Conservation (phyloP, 2,797 vertebrate species). For the Argya squamiceps region DNA sequence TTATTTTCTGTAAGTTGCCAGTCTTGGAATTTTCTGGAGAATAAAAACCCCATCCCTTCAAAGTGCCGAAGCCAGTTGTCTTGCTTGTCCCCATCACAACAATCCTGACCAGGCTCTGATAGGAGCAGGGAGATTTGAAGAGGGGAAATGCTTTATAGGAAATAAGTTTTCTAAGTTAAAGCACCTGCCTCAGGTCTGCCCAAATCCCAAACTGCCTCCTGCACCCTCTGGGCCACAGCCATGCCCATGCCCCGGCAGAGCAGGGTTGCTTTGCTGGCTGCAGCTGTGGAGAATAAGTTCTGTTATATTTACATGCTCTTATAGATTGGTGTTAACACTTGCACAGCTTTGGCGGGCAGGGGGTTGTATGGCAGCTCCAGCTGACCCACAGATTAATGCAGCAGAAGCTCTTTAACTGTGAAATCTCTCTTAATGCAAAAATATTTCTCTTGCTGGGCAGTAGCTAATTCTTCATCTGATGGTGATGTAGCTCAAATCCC, state of each 20-base stretch:
- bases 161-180: background rate
- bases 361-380: background rate
- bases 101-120: background rate
- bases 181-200: background rate
- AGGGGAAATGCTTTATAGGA: background rate
- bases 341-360: background rate
- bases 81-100: background rate
- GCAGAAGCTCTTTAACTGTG: constrained; percentile 20
- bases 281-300: background rate
- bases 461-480: constrained; percentile 36
- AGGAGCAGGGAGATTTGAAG: background rate
- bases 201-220: background rate
- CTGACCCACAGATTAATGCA: constrained; percentile 29
- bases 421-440: constrained; percentile 41
- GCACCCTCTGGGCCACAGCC: background rate
- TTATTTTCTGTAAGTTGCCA: background rate
- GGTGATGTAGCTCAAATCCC: background rate
- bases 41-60: background rate
- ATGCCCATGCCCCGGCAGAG: fast-evolving
- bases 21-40: background rate
- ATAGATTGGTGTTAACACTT: background rate
- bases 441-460: constrained; percentile 29
- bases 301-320: background rate
- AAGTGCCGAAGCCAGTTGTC: background rate
- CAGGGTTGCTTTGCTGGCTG: background rate